Evolutionary conservation across 1,140 invertebrate species (phyloP).

Genomic region (Ridgeia piscesae): DNA sequence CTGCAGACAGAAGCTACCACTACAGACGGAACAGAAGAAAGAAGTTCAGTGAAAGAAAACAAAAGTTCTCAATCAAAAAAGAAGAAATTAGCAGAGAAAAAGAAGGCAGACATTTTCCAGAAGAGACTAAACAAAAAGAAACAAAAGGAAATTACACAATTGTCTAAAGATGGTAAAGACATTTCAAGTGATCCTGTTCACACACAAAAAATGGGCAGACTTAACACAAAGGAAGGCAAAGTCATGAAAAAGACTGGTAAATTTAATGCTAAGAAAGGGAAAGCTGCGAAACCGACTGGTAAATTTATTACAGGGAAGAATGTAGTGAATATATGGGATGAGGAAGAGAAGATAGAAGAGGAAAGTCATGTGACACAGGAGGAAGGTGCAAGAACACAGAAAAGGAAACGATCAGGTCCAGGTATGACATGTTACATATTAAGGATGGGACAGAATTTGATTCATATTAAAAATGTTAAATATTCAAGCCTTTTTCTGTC

Average conservation of each 20-base stretch:
- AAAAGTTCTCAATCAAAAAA: neutral
- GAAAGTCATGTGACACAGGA: neutral
- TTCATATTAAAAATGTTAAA: no score
- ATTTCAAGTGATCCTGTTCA: conserved; percentile 18
- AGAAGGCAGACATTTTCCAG: neutral
- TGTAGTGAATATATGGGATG: neutral
- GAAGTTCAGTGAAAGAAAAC: neutral
- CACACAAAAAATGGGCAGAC: neutral
- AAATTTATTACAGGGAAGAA: neutral
- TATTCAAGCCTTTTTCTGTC: no score
- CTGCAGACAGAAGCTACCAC: neutral
- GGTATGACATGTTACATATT: neutral
- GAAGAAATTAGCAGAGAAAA: neutral
- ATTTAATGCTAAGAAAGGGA: neutral
- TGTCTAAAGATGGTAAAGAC: neutral
- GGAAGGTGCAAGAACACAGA: neutral
- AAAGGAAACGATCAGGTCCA: neutral
- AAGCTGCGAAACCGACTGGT: neutral
- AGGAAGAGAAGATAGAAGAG: neutral
- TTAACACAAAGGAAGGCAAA: conserved; percentile 4
- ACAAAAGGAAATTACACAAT: neutral
- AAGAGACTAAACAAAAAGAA: neutral
- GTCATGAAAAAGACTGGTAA: neutral
- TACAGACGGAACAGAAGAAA: neutral
- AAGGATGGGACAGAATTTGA: no score